Base-by-base conservation (phyloP, 2,888 invertebrate species). In the Pristionchus entomophagus region DNA sequence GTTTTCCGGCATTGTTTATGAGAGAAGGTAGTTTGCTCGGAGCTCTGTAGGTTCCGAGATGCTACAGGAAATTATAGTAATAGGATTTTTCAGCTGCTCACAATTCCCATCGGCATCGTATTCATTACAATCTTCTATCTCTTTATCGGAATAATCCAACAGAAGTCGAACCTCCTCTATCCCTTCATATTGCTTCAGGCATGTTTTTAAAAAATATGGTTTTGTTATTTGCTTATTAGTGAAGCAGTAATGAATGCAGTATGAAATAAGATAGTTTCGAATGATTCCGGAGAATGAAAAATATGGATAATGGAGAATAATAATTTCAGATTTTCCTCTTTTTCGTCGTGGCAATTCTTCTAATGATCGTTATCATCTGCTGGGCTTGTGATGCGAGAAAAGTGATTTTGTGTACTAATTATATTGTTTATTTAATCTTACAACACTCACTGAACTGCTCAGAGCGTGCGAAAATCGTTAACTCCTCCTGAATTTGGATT, bases 121-220 rank as follows among this genome's bases (percentile, higher is more conserved):
- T 88, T 90, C n/a, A 86, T 91, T n/a, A 87, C 90, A 8, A 88
- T 91, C 38, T 87, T 91, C 26, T 91, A 90, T 77, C 88, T 91
- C 86, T 89, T 90, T 83, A 89, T 91, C 73, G 91, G 90, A 10
- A 89, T 91, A n/a, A 56, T 91, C 22, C 91, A 91, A 69, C 89
- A 90, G 62, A 89, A 88, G 59, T 88, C 90, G 22, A 86, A 87
- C 19, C 86, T 90, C 10, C 86, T 91, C n/a, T 90, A 88, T 62
- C 89, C 91, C 0, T 90, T 91, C 73, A 89, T 91, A 22, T 80
- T 88, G 5, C 81, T 91, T n/a, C 91, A 91, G 87, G 91, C 90
- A 51, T 5, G 14, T 26, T 77, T 56, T 6, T 65, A 8, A 65
- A 29, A 65, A 32, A 65, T 32, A n/a, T 65, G 10, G n/a, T 17